Evolutionary conservation across 1,140 invertebrate species (phyloP), one percentile per base, ranked within the genome.

Genomic region (Globodera rostochiensis): DNA sequence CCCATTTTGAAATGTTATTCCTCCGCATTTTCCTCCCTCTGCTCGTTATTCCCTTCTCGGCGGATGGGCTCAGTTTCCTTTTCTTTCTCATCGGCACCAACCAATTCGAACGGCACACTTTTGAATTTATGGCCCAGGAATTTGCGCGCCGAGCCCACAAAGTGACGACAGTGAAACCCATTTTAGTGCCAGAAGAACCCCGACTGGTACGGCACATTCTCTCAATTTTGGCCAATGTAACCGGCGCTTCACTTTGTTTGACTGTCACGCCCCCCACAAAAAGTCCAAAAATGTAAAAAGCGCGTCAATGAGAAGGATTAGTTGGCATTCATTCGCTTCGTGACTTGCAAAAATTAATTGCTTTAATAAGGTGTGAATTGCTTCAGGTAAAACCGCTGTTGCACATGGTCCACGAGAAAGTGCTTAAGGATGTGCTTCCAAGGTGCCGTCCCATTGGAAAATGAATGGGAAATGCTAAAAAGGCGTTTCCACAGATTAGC

Each of bases 171-270:
- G 83, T 89, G 60, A 89, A 89, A 74, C 87, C 88, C 6, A 84
- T 89, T 73, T 74, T 89, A n/a, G 90, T 89, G 73, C 88, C 88
- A n/a, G 88, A 89, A 78, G 88, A 89, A 53, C 88, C 88, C 9
- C 70, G 88, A 80, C 79, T 89, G 6, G 88, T 89, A 45, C 36
- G n/a, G 60, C 13, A 21, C 13, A 21, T 15, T 66, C 1, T 66
- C 1, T 84, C 66, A 64, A 46, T 75, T 75, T 25, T 11, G 0
- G 36, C 36, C 36, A 36, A 36, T 36, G 36, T 36, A 36, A 36
- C 36, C 36, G 36, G 36, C 36, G 36, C 2, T 36, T 36, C 36
- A 36, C 36, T 36, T 36, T 36, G 36, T 36, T 36, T 36, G 36
- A 36, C 36, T 36, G 36, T 36, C 36, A 36, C 2, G 36, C 36